These are phyloP conservation scores for Murina feae DNA, from an alignment of 2,113 vertebrate species.

Conservation along the genomic window DNA sequence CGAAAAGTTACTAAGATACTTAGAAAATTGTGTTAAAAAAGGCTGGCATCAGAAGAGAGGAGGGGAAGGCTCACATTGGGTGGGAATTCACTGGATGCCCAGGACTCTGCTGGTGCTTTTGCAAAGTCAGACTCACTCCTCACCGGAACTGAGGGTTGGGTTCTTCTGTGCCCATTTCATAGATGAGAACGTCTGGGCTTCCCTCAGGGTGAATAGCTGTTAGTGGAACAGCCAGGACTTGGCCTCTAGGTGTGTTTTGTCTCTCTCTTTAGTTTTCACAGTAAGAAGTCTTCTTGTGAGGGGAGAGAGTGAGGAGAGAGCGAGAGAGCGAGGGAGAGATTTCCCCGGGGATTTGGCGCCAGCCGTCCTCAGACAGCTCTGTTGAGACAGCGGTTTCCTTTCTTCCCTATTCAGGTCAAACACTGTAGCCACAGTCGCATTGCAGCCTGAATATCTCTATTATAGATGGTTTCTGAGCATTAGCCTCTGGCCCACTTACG, in stretches of 20 bases:
- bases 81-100: neutral
- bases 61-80: neutral
- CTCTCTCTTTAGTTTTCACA: neutral
- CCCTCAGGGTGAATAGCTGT: neutral
- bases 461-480: slow-evolving; percentile 25
- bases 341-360: neutral
- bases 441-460: slow-evolving; percentile 51
- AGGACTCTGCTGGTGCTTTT: neutral
- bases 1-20: neutral
- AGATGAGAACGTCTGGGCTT: neutral
- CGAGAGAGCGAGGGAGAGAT: neutral
- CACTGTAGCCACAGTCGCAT: neutral
- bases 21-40: neutral
- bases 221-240: neutral
- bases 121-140: neutral
- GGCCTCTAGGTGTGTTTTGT: neutral
- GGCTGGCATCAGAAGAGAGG: neutral
- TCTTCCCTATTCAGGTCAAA: slow-evolving; percentile 47
- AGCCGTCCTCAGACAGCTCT: slow-evolving; percentile 5
- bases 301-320: neutral
- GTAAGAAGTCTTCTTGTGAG: neutral
- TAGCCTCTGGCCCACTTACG: slow-evolving; percentile 52
- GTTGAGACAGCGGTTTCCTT: neutral
- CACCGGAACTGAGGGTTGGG: neutral
- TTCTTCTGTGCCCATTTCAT: neutral